Conservation (phyloP, 2,113 vertebrate species). For the Corvus hawaiiensis region DNA sequence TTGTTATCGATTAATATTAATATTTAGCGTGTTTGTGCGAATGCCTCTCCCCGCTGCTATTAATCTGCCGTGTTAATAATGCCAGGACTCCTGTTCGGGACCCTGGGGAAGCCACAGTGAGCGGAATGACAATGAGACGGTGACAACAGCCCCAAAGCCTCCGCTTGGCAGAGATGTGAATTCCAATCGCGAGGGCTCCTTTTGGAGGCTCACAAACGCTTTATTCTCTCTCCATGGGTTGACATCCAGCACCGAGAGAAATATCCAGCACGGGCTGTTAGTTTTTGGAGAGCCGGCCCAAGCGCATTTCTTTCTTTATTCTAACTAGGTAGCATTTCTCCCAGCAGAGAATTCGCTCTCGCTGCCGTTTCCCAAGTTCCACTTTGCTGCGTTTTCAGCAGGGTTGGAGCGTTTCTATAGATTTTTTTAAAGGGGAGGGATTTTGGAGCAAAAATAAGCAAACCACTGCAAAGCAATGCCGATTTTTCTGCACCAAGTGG, state of each 20-base stretch:
- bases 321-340: background rate
- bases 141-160: conserved; percentile 59
- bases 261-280: background rate
- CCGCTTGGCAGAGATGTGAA: conserved; percentile 35
- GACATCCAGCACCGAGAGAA: conserved; percentile 6
- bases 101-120: conserved; percentile 74
- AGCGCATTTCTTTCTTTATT: conserved; percentile 2
- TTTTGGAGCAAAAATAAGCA: background rate
- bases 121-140: conserved; percentile 77
- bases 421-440: background rate
- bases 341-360: background rate
- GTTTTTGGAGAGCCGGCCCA: background rate
- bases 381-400: background rate
- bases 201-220: conserved; percentile 22
- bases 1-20: conserved; percentile 92
- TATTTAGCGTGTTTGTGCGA: conserved; percentile 87
- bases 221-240: background rate
- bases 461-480: background rate
- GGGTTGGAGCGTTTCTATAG: background rate
- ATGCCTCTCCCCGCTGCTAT: conserved; percentile 81
- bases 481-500: background rate
- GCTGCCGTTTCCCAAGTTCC: background rate
- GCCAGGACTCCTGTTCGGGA: conserved; percentile 64
- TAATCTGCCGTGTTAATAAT: conserved; percentile 88
- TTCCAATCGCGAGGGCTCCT: conserved; percentile 25